Conservation (phyloP, 2,888 invertebrate species). For the Chironomus riparius region DNA sequence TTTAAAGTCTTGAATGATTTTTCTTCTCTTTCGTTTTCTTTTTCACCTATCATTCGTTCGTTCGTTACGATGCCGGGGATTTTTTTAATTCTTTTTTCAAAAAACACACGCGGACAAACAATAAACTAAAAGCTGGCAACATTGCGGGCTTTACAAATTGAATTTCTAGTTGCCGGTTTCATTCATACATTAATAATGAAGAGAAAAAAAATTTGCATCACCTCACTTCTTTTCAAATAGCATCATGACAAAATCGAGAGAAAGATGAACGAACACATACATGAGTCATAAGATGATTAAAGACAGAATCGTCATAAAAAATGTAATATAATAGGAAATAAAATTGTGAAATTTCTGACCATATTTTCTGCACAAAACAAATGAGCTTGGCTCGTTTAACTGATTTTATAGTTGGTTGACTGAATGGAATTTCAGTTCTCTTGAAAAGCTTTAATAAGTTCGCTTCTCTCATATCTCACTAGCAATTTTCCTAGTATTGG, state of each 20-base stretch:
- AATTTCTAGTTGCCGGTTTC: background rate
- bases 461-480: too few species aligned
- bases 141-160: background rate
- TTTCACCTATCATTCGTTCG: background rate
- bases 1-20: slow-evolving; percentile 4
- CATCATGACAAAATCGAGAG: background rate
- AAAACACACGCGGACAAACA: slow-evolving; percentile 14
- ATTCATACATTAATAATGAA: background rate
- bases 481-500: too few species aligned
- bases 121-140: slow-evolving; percentile 19
- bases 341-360: too few species aligned
- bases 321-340: too few species aligned
- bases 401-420: too few species aligned
- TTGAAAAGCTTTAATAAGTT: too few species aligned
- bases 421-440: too few species aligned
- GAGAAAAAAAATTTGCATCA: background rate
- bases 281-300: background rate
- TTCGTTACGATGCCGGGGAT: slow-evolving; percentile 8
- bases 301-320: too few species aligned
- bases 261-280: background rate
- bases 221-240: background rate
- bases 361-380: too few species aligned
- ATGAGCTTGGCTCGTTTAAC: too few species aligned
- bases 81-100: background rate
- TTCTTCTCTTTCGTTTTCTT: background rate